Base-by-base conservation (phyloP, 2,888 invertebrate species). In the Troides oblongomaculatus region DNA sequence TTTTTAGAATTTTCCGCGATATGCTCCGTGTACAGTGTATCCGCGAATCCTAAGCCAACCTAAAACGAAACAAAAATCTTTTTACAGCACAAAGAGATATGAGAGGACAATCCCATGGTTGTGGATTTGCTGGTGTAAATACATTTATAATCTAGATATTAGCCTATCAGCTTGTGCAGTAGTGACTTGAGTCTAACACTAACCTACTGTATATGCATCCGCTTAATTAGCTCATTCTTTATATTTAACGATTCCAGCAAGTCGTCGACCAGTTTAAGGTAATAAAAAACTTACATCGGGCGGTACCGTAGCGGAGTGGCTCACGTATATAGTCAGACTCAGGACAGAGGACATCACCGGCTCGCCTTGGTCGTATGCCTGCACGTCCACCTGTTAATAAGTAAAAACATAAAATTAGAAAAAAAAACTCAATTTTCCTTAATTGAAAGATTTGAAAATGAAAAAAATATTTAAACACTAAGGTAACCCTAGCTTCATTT, bases 281-380 rank as follows among this genome's bases (percentile, higher is more conserved):
- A 30, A 30, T 30, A 30, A 7, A 8, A n/a, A 25, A 87, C 90
- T 87, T 82, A 93, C 94, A 78, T 93, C 94, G 46, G 91, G 93
- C 0, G 94, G 94, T 8, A 95, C 95, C 0, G 95, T 95, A 0
- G 97, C 95, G 0, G 96, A 95, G 82, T 97, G 97, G 66, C 96
- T 95, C 18, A 98, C 96, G 80, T 95, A 97, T 5, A 98, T 94
- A 0, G 96, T 96, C 0, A 98, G 94, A 3, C 96, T 96, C 12
- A 96, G 95, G 0, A 97, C 95, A 0, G 97, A 96, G 0, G 96
- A 96, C 77, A 97, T 92, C 77, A 96, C 96, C 0, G 97, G 98
- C 60, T 96, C 97, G 0, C 97, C 98, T 82, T 97, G 94, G 80
- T 98, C 98, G 79, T 96, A 96, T 0, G 97, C 97, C 79, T 96